These are phyloP conservation scores for Penaeus chinensis DNA, from an alignment of 1,140 invertebrate genomes.

Conservation along the genomic window DNA sequence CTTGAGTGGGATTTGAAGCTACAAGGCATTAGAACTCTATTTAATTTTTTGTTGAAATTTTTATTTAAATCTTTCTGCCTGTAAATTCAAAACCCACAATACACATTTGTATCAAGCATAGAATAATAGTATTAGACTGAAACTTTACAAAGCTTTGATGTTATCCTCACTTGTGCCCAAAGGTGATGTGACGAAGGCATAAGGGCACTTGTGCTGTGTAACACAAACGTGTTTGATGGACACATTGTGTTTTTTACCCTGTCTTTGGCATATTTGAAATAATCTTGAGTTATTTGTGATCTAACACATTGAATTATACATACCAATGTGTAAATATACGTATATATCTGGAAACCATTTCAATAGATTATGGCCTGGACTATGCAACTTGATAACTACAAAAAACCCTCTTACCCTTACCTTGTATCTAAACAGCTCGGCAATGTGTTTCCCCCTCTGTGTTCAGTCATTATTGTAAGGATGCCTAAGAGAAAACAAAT, in stretches of 20 bases:
- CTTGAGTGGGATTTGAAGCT: slow-evolving; percentile 22
- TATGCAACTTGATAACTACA: slow-evolving; percentile 39
- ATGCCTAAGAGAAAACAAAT: background rate
- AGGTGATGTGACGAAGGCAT: slow-evolving; percentile 3
- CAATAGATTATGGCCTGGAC: slow-evolving; percentile 44
- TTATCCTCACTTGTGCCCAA: slow-evolving; percentile 29
- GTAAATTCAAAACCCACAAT: slow-evolving; percentile 1
- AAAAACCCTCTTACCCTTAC: slow-evolving; percentile 8
- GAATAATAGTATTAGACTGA: slow-evolving; percentile 44
- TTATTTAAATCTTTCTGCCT: background rate
- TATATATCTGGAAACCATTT: slow-evolving; percentile 40
- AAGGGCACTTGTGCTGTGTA: background rate
- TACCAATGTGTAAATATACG: slow-evolving; percentile 35
- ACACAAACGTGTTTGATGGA: slow-evolving; percentile 12
- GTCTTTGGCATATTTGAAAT: slow-evolving; percentile 17
- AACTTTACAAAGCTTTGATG: slow-evolving; percentile 31
- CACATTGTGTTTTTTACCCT: slow-evolving; percentile 25
- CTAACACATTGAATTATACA: slow-evolving; percentile 45
- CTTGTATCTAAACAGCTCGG: slow-evolving; percentile 3
- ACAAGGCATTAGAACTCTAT: background rate
- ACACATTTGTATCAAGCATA: slow-evolving; percentile 37
- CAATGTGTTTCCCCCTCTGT: slow-evolving; percentile 27
- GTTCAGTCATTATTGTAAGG: slow-evolving; percentile 38
- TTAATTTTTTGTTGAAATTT: background rate
- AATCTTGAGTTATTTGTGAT: slow-evolving; percentile 46